These are phyloP conservation scores for Rhagophthalmus giganteus DNA, from an alignment of 2,888 invertebrate species.

Conservation along the genomic window DNA sequence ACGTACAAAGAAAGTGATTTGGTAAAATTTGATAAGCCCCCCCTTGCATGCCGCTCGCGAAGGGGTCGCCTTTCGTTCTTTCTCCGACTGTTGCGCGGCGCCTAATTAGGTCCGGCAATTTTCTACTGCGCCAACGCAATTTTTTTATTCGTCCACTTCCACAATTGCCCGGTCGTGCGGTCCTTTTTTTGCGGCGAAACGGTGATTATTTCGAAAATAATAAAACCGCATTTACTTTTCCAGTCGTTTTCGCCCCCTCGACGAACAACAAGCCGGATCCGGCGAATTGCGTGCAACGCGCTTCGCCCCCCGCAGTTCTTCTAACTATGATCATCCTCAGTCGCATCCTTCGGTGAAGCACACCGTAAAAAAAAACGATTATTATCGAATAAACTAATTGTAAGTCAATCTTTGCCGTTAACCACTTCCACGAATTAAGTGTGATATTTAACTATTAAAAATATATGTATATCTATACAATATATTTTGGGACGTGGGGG, in stretches of 20 bases:
- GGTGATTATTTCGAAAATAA: too few species aligned
- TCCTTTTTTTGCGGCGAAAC: too few species aligned
- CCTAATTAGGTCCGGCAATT: too few species aligned
- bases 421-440: conserved; percentile 36
- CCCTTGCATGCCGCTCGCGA: too few species aligned
- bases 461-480: conserved; percentile 13
- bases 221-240: conserved; percentile 15
- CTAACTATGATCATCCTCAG: conserved; percentile 1
- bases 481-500: background rate
- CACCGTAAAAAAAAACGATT: too few species aligned
- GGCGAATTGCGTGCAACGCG: conserved; percentile 4
- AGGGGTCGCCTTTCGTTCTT: too few species aligned
- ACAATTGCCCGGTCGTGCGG: too few species aligned
- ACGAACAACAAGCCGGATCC: conserved; percentile 20
- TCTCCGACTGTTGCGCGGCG: too few species aligned
- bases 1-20: too few species aligned
- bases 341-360: conserved; percentile 20
- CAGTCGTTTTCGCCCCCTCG: conserved; percentile 26
- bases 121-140: too few species aligned
- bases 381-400: conserved; percentile 10
- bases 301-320: conserved; percentile 4
- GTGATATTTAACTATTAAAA: conserved; percentile 32
- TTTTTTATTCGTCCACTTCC: too few species aligned
- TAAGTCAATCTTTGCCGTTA: conserved; percentile 30
- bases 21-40: too few species aligned